Evolutionary conservation across 2,797 vertebrate species (phyloP).

Genomic region (Menidia menidia): DNA sequence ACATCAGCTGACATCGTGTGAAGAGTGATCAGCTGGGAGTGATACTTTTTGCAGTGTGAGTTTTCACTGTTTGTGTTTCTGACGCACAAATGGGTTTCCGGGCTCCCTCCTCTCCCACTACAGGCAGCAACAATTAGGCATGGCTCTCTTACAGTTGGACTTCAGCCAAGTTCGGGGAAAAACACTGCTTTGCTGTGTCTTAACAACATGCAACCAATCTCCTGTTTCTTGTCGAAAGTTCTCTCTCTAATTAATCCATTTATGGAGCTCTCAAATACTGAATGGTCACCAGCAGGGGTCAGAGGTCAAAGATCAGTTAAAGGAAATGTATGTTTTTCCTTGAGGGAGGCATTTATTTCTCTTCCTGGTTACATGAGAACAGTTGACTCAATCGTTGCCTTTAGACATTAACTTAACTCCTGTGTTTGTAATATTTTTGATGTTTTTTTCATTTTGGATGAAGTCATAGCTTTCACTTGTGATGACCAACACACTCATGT

Average conservation of each 20-base stretch:
- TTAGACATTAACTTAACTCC: too few relatives aligned
- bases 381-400: too few relatives aligned
- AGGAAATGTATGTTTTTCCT: neutral
- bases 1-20: neutral
- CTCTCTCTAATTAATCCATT: constrained; percentile 2
- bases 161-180: constrained; percentile 14
- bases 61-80: constrained; percentile 42
- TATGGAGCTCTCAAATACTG: neutral
- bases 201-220: constrained; percentile 4
- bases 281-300: neutral
- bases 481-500: too few relatives aligned
- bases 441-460: too few relatives aligned
- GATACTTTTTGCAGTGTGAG: constrained; percentile 52
- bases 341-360: neutral
- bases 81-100: constrained; percentile 55
- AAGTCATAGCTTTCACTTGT: too few relatives aligned
- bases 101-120: constrained; percentile 28
- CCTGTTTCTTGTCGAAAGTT: neutral
- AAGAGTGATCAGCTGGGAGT: too few relatives aligned
- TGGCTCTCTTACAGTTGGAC: constrained; percentile 16
- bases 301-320: neutral
- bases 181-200: neutral
- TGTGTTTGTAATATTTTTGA: too few relatives aligned
- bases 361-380: too few relatives aligned
- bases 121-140: constrained; percentile 41